phyloP scores from a whole-genome alignment of 2,113 vertebrate genomes.

The Engystomops pustulosus region DNA sequence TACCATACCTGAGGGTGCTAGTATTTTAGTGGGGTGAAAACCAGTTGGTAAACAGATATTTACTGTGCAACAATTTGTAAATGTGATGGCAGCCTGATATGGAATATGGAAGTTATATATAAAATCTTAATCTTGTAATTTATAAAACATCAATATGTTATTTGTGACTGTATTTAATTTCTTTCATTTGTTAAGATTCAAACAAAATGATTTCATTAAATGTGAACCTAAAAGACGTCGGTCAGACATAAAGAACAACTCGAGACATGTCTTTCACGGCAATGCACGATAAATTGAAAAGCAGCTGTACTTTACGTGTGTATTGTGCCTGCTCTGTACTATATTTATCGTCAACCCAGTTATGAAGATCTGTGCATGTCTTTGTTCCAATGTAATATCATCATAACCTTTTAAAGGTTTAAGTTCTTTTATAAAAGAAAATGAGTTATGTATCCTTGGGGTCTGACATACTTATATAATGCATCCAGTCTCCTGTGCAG shows the following conservation, averaged over 20 bases:
- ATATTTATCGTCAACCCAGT: conserved; percentile 46
- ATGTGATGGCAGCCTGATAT: too few species aligned
- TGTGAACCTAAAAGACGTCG: not conserved
- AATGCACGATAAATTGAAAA: conserved; percentile 13
- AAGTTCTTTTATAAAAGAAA: conserved; percentile 56
- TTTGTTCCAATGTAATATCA: conserved; percentile 46
- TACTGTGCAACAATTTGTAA: too few species aligned
- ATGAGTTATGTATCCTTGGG: conserved; percentile 57
- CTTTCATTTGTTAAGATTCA: not conserved
- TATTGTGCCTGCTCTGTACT: conserved; percentile 25
- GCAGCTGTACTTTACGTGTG: conserved; percentile 11
- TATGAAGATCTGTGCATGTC: conserved; percentile 21
- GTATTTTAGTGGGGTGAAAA: too few species aligned
- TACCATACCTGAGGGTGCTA: too few species aligned
- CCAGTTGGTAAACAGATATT: too few species aligned
- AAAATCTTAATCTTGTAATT: too few species aligned
- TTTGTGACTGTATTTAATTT: too few species aligned
- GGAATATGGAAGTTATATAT: too few species aligned
- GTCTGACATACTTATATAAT: conserved; percentile 59
- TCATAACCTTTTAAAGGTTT: conserved; percentile 55
- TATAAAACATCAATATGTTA: too few species aligned
- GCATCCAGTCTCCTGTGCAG: conserved; percentile 38
- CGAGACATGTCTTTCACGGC: not conserved
- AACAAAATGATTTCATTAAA: not conserved
- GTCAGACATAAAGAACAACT: not conserved